Percentiles rank a stretch among this genome's conserved stretches.
These are phyloP conservation scores for Rhogogaster chlorosoma DNA, from an alignment of 2,888 invertebrate species.

Conservation along the genomic window DNA sequence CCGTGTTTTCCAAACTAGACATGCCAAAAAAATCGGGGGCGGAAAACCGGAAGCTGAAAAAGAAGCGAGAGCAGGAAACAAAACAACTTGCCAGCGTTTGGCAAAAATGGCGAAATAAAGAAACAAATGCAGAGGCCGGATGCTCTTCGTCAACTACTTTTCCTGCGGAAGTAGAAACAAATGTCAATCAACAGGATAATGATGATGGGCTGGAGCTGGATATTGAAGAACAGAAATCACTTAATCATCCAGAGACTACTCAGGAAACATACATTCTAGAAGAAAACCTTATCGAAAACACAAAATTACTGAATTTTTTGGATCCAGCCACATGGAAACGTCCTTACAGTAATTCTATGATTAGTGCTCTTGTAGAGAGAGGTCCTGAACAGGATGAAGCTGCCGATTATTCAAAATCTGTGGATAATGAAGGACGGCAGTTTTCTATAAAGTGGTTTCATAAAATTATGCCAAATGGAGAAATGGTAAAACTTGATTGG, in stretches of 20 bases:
- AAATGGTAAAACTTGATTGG: background rate
- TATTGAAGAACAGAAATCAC: background rate
- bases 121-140: background rate
- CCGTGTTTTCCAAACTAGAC: background rate
- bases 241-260: background rate
- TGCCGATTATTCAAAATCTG: background rate
- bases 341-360: background rate
- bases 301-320: background rate
- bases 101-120: background rate
- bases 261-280: background rate
- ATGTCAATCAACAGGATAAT: background rate
- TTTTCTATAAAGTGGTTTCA: background rate
- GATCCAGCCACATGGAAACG: background rate
- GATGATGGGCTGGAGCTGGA: background rate
- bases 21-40: background rate
- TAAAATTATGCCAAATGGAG: background rate
- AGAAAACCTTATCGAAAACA: background rate
- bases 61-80: background rate
- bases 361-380: background rate
- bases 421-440: background rate
- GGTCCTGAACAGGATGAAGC: background rate
- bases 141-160: background rate
- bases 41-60: background rate
- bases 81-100: background rate
- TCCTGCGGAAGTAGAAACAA: background rate